Evolutionary conservation across 2,797 vertebrate genomes (phyloP), one percentile per base, ranked within the genome.

Genomic region (Protonibea diacanthus): DNA sequence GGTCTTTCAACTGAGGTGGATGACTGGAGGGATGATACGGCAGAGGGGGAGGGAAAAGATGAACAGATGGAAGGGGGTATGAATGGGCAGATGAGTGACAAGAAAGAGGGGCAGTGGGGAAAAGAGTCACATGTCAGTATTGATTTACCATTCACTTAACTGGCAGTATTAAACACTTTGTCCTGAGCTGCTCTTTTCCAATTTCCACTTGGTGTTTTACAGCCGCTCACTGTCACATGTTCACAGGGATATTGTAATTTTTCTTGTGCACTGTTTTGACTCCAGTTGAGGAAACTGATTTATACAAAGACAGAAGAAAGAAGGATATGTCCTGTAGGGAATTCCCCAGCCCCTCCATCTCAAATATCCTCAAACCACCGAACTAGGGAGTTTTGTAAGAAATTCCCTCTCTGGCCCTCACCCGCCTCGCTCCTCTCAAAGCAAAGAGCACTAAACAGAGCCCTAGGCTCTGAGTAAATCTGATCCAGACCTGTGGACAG

Each of bases 1-100:
- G 94, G 66, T 97, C 97, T 89, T 98, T 98, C 5, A 96, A 69
- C 61, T 96, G 97, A 76, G 96, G 94, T 51, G 96, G 96, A 61
- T 97, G 95, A 89, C 97, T 98, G 71, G 9, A 66, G 25, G 25
- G 55, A 74, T 2, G 48, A 72, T 14, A 40, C 17, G 23, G 52
- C 48, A 12, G n/a, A 78, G 45, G n/a, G 13, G 29, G 6, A 64
- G 51, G 44, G 2, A 20, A 40, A 42, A 27, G 21, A 65, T 9
- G 9, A 68, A 38, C 20, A 58, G 56, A 2, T 23, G 12, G 6
- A 53, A 44, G 23, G 40, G 11, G 33, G 64, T 15, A 40, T 51
- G 18, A 62, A 57, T 8, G 57, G 29, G 23, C 0, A 67, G 29
- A 53, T 29, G 27, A 12, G 29, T 14, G 48, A 52, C 6, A 64